Conservation (phyloP, 2,797 vertebrate genomes). For the Helostoma temminkii region DNA sequence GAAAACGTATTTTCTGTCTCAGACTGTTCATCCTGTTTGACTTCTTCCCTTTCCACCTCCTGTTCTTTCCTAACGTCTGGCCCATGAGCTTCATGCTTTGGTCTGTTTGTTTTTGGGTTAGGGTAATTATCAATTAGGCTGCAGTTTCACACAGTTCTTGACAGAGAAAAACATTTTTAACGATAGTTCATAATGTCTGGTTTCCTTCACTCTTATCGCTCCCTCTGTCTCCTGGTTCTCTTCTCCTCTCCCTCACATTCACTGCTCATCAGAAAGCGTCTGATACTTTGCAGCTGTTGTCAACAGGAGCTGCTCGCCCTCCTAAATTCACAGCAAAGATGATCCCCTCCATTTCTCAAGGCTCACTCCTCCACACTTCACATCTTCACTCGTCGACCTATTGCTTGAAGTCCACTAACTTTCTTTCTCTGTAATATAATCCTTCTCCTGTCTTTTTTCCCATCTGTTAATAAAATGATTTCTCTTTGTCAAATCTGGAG, state of each 20-base stretch:
- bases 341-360: conserved; percentile 18
- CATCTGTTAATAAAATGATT: neutral
- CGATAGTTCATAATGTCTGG: neutral
- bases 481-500: conserved; percentile 16
- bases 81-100: conserved; percentile 5
- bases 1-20: conserved; percentile 58
- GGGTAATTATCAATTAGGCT: no score
- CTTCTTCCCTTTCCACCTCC: conserved; percentile 44
- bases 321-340: conserved; percentile 16
- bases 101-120: neutral
- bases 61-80: conserved; percentile 30
- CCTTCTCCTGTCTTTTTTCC: conserved; percentile 1
- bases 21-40: conserved; percentile 72
- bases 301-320: conserved; percentile 27
- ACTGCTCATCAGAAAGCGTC: conserved; percentile 6
- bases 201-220: conserved; percentile 11
- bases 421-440: neutral
- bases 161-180: conserved; percentile 8
- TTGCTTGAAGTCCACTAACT: neutral
- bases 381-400: conserved; percentile 13
- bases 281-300: conserved; percentile 61
- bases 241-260: conserved; percentile 8
- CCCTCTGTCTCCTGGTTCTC: conserved; percentile 11
- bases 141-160: neutral
- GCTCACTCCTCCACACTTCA: neutral